phyloP scores from a whole-genome alignment of 1,140 invertebrate species.

The Daktulosphaira vitifoliae region DNA sequence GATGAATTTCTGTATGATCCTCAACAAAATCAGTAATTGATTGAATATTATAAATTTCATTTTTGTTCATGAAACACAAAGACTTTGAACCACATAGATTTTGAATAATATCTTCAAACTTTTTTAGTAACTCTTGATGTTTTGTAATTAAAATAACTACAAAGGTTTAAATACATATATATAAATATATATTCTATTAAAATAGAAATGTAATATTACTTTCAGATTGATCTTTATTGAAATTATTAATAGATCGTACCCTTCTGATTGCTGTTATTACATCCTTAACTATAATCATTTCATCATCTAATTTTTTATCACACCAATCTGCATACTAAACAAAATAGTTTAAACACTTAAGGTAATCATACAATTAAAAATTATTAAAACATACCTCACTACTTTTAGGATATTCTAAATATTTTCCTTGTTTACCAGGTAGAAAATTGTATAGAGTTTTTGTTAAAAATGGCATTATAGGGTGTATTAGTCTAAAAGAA shows the following conservation, averaged over 20 bases:
- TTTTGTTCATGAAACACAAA: not conserved
- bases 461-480: constrained; percentile 84
- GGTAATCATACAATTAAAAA: not conserved
- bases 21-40: constrained; percentile 10
- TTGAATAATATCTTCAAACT: constrained; percentile 27
- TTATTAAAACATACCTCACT: constrained; percentile 13
- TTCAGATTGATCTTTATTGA: constrained; percentile 26
- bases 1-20: constrained; percentile 23
- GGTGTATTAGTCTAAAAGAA: constrained; percentile 66
- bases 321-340: constrained; percentile 3
- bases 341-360: not conserved
- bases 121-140: not conserved
- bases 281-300: not conserved
- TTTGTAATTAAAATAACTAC: constrained; percentile 16
- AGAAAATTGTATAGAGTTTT: constrained; percentile 79
- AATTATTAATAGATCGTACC: constrained; percentile 21
- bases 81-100: constrained; percentile 1
- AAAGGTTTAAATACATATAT: not conserved
- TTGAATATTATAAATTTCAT: not conserved
- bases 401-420: constrained; percentile 13
- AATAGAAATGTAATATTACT: not conserved
- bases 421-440: constrained; percentile 43
- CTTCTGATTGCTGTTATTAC: constrained; percentile 9
- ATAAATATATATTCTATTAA: not conserved
- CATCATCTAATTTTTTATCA: constrained; percentile 4